These are phyloP conservation scores for Notiomystis cincta DNA, from an alignment of 2,113 vertebrate species.

Conservation along the genomic window DNA sequence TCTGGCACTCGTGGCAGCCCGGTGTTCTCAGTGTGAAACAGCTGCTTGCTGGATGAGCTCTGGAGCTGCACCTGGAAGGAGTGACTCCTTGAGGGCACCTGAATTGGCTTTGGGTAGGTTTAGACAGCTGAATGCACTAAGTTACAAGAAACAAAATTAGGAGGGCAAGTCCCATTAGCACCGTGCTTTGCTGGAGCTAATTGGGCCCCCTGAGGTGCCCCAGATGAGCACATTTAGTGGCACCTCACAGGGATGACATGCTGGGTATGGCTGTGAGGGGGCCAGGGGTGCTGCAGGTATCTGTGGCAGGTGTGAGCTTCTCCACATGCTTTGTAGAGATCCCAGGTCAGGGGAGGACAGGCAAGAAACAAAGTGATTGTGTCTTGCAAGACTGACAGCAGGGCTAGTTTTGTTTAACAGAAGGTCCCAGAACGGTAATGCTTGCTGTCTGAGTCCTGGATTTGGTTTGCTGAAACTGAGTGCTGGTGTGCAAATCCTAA, in stretches of 20 bases:
- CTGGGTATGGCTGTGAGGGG: not conserved
- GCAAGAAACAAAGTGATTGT: not conserved
- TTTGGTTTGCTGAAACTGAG: not conserved
- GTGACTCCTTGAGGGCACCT: not conserved
- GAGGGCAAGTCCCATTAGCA: not conserved
- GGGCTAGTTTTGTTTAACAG: not conserved
- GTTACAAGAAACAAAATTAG: not conserved
- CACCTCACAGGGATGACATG: not conserved
- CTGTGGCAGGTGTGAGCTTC: not conserved
- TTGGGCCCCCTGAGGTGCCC: not conserved
- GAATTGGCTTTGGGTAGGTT: not conserved
- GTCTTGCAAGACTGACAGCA: not conserved
- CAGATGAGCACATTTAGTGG: not conserved
- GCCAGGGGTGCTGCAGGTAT: not conserved
- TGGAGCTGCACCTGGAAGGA: not conserved
- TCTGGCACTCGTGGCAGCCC: not conserved
- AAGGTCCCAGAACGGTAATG: not conserved
- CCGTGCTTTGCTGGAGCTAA: fast-evolving
- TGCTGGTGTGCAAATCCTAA: not conserved
- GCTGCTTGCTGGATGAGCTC: not conserved
- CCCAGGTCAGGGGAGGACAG: not conserved
- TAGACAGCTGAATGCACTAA: not conserved
- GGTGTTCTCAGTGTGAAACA: not conserved
- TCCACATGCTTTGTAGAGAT: not conserved
- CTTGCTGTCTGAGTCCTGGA: not conserved